Evolutionary conservation across 2,797 vertebrate genomes (phyloP).

Genomic region (Xenentodon cancila): DNA sequence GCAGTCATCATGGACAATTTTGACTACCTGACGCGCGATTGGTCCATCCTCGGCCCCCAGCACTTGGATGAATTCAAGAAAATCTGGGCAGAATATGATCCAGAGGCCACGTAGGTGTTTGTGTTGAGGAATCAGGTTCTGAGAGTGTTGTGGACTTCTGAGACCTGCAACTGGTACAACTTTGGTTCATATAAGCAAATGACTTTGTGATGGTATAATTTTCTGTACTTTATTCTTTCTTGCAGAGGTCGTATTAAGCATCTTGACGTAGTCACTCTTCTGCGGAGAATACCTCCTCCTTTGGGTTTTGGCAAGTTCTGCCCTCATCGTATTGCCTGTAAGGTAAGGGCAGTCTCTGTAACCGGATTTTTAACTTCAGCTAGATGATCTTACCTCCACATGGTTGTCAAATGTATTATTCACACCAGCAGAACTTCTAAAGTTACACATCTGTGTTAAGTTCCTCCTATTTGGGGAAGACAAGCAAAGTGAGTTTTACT

Average conservation of each 20-base stretch:
- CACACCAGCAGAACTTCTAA: too few species aligned
- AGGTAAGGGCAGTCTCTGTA: slow-evolving; percentile 76
- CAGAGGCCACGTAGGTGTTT: slow-evolving; percentile 90
- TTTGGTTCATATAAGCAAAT: too few species aligned
- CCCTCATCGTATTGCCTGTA: slow-evolving; percentile 93
- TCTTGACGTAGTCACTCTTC: slow-evolving; percentile 92
- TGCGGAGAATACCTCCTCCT: slow-evolving; percentile 93
- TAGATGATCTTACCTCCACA: too few species aligned
- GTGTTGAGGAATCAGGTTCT: background rate
- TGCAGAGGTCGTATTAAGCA: slow-evolving; percentile 93
- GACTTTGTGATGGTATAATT: too few species aligned
- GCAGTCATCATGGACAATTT: slow-evolving; percentile 99
- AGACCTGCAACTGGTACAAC: too few species aligned
- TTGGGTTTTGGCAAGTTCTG: slow-evolving; percentile 96
- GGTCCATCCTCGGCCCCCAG: slow-evolving; percentile 95
- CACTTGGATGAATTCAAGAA: slow-evolving; percentile 95
- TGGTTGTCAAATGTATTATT: too few species aligned
- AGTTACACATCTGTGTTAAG: too few species aligned
- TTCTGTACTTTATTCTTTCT: slow-evolving; percentile 4
- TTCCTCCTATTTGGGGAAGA: too few species aligned
- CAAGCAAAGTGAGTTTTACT: too few species aligned
- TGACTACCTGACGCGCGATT: slow-evolving; percentile 95
- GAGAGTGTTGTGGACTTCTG: background rate
- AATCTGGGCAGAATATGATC: slow-evolving; percentile 97
- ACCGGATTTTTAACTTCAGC: background rate